Base-by-base conservation (phyloP, 2,797 vertebrate species). In the Petrocephalus schoutedeni region DNA sequence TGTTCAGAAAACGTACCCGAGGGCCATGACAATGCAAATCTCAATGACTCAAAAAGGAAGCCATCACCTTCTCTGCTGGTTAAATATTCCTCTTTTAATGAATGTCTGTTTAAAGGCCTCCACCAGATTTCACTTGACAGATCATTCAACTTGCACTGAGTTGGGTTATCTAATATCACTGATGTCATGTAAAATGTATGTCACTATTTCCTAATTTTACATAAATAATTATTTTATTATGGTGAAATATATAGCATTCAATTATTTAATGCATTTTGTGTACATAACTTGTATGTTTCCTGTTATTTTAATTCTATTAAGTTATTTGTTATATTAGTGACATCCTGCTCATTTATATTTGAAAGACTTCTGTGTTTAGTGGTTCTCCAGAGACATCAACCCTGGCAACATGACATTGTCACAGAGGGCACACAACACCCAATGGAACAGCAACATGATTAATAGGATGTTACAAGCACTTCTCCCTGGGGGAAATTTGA, bases 341-440 rank as follows among this genome's bases (percentile, higher is more conserved):
- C 64, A 89, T 64, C 45, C 21, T 89, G 86, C 87, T 86, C 80
- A 53, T 49, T 49, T 83, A n/a, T 83, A 3, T 49, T 53, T 83
- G 71, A 16, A 77, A 77, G 71, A 23, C 83, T 41, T 0, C 88
- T 71, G 87, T 89, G 90, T 89, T 89, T 91, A 45, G 71, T 85
- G 89, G 87, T 86, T 86, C 32, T 59, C 57, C n/a, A 51, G 41
- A 67, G 85, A 77, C 89, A 89, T 90, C 91, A 92, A 93, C 93
- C 91, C 86, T 88, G 91, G 91, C 92, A 94, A 93, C 91, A 91
- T 91, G 91, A 92, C 91, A 92, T 90, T 92, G 90, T 92, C 92
- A 94, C 92, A 93, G 92, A 94, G 93, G 92, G 92, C 88, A 90
- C 74, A 88, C 41, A 59, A 41, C 41, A n/a, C 21, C 57, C 89